Base-by-base conservation (phyloP, 2,113 vertebrate species). In the Andinoacara biseriatus region DNA sequence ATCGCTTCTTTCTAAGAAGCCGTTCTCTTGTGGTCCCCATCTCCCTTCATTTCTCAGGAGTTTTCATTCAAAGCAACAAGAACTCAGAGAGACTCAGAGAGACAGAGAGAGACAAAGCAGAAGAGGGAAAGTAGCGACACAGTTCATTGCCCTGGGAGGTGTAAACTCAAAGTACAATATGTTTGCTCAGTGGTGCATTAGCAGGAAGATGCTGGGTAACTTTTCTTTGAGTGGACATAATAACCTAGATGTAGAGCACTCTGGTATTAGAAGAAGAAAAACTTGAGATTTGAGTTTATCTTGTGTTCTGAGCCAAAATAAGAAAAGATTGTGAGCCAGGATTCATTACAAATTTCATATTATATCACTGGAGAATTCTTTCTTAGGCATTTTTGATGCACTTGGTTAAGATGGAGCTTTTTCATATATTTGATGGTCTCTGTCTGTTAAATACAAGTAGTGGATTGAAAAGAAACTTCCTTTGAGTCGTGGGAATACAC, bases 1-100 rank as follows among this genome's bases (percentile, higher is more conserved):
- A 94, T 94, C 82, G 91, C 58, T 40, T 80, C 57, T 86, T 76
- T 83, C 72, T 65, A 75, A 77, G 85, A 67, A 86, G 76, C 52
- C 76, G 61, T 78, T 82, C 78, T 74, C 76, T 46, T 80, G 40
- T 86, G 57, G 62, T 86, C 89, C 78, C 46, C 58, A 52, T 74
- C 78, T 81, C 35, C 54, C 18, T 56, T 76, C 80, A 85, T 88
- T 81, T 81, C 86, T 89, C 86, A 54, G 20, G 86, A 86, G 90
- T 76, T 80, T 87, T 78, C 54, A 26, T 80, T 69, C n/a, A 29
- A 54, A 80, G 67, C n/a, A 81, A 33, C 18, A 85, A 69, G 43
- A 76, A 65, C 79, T 62, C 14, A 24, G n/a, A n/a, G n/a, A n/a
- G n/a, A n/a, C n/a, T n/a, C 5, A 26, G 61, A 76, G 62, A 80